Base-by-base conservation (phyloP, 2,797 vertebrate species). In the Lycodopsis pacificus region DNA sequence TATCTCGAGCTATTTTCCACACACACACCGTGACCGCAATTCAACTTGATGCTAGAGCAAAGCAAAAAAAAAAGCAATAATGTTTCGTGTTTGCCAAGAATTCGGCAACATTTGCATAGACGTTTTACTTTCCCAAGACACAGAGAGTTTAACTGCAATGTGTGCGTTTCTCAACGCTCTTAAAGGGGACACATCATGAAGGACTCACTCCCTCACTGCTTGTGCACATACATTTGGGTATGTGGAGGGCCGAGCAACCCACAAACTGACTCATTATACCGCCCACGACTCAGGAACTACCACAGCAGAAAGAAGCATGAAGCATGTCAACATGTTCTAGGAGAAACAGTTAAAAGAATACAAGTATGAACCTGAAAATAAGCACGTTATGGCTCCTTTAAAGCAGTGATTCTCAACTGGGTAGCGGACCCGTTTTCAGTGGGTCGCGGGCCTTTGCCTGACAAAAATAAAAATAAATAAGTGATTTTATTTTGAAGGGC, bases 1-100 rank as follows among this genome's bases (percentile, higher is more conserved):
- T 22, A 87, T 87, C 76, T 70, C 46, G 1, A 75, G 72, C 51
- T 58, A 74, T 74, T 66, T 65, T 58, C 44, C 38, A 51, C 40
- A 69, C 51, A 17, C n/a, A 76, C 32, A 66, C 36, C 20, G 25
- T 54, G 49, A 68, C 25, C 65, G 61, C 54, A 74, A 58, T 73
- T 80, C 62, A 70, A 66, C 40, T 54, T 14, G 14, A 73, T 22
- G 70, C 72, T 25, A 19, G 22, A 56, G 71, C 20, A 51, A 66
- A 76, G 38, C 5, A 17, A 6, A 58, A 48, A 58, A 48, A 70
- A 82, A 71, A 76, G 49, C 25, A 69, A 73, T 74, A 82, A 74
- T 62, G 40, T 30, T 76, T 6, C 15, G 36, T 63, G 65, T 83
- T 79, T 82, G 20, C 71, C 48, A 46, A 46, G 42, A 77, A 58